These are phyloP conservation scores for Characodon lateralis DNA, from an alignment of 2,797 vertebrate genomes.

Conservation along the genomic window DNA sequence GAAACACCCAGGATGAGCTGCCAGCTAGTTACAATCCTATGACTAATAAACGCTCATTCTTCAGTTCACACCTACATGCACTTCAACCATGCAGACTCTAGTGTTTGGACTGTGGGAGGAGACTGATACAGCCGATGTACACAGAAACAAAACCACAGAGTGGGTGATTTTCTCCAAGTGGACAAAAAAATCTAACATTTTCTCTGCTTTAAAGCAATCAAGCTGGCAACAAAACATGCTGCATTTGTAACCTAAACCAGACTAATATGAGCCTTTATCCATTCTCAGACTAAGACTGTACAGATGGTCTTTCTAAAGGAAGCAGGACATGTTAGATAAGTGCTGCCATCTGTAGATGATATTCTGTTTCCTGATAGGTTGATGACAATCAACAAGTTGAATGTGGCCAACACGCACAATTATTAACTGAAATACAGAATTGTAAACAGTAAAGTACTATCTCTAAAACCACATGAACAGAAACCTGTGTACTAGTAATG, in stretches of 20 bases:
- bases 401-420: not conserved
- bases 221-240: not conserved
- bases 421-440: not conserved
- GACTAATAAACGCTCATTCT: conserved; percentile 57
- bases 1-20: conserved; percentile 57
- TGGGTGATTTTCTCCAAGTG: conserved; percentile 8
- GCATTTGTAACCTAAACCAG: conserved; percentile 2
- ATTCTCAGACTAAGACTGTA: not conserved
- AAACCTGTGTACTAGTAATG: not conserved
- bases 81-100: conserved; percentile 39
- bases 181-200: not conserved
- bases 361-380: conserved; percentile 4
- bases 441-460: not conserved
- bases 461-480: not conserved
- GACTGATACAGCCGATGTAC: conserved; percentile 21
- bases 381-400: conserved; percentile 6
- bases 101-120: conserved; percentile 56
- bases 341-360: conserved; percentile 1
- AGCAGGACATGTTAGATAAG: not conserved
- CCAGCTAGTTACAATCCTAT: conserved; percentile 53
- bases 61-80: conserved; percentile 55
- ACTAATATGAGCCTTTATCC: not conserved
- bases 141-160: conserved; percentile 16
- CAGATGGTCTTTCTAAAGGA: not conserved
- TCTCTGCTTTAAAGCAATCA: conserved; percentile 1